phyloP scores from a whole-genome alignment of 2,113 vertebrate species.

The Bubalus kerabau region DNA sequence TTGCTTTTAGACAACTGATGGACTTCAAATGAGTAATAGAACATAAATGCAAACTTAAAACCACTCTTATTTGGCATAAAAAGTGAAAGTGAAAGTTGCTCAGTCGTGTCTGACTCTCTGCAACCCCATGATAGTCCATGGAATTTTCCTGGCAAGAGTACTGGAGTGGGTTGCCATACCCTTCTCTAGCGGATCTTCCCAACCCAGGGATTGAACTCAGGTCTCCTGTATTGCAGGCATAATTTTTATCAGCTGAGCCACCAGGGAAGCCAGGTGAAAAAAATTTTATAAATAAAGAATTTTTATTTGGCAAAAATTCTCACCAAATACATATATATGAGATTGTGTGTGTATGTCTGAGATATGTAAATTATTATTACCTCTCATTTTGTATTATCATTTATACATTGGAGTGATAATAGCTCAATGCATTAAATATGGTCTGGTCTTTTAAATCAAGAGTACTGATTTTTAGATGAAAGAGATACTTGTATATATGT shows the following conservation, averaged over 20 bases:
- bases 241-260: neutral
- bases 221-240: neutral
- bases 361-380: neutral
- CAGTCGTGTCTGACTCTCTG: neutral
- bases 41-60: neutral
- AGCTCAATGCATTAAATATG: neutral
- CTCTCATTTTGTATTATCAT: neutral
- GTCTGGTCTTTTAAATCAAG: neutral
- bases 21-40: neutral
- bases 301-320: neutral
- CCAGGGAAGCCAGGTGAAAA: neutral
- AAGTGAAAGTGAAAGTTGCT: neutral
- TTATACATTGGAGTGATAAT: neutral
- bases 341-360: neutral
- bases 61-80: neutral
- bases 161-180: neutral
- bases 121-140: neutral
- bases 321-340: neutral
- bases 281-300: neutral
- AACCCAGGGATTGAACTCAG: neutral
- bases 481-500: neutral
- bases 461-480: neutral
- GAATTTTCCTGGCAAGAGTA: fast-evolving
- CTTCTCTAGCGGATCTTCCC: neutral
- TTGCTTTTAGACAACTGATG: neutral